A percentile compares a stretch with the other conserved stretches of the same genome.
phyloP scores from a whole-genome alignment of 1,140 invertebrate genomes.

The Trachelipus rathkii region DNA sequence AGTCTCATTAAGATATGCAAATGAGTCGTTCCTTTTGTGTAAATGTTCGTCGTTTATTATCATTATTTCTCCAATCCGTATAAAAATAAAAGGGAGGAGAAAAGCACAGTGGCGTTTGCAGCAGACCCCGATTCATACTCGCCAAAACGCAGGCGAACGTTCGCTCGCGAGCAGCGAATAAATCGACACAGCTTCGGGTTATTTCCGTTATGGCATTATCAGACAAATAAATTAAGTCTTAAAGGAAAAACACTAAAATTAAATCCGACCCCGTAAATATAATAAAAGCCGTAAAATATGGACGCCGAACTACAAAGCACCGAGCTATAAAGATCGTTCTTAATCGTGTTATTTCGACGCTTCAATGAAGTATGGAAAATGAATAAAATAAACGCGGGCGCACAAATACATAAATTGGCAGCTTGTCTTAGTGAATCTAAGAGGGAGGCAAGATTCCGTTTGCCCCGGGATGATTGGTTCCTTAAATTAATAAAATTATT shows the following conservation, averaged over 20 bases:
- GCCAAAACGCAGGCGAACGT: no score
- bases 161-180: conserved; percentile 5
- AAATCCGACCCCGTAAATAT: conserved; percentile 29
- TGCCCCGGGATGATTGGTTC: no score
- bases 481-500: no score
- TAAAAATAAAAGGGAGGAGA: conserved; percentile 37
- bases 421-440: background rate
- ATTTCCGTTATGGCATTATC: conserved; percentile 12
- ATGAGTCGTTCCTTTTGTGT: conserved; percentile 46
- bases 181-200: conserved; percentile 2
- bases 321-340: background rate
- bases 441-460: background rate
- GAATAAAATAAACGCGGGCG: background rate
- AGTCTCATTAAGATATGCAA: conserved; percentile 46
- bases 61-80: conserved; percentile 45
- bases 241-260: conserved; percentile 21
- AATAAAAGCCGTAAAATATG: conserved; percentile 23
- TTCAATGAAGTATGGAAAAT: background rate
- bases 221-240: conserved; percentile 11
- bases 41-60: conserved; percentile 44
- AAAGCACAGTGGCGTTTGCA: conserved; percentile 24
- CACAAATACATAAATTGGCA: background rate
- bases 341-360: conserved; percentile 20
- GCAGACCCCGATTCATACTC: background rate
- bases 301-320: conserved; percentile 2